Evolutionary conservation across 2,888 invertebrate genomes (phyloP), one percentile per base, ranked within the genome.

Genomic region (Pandemis heparana): DNA sequence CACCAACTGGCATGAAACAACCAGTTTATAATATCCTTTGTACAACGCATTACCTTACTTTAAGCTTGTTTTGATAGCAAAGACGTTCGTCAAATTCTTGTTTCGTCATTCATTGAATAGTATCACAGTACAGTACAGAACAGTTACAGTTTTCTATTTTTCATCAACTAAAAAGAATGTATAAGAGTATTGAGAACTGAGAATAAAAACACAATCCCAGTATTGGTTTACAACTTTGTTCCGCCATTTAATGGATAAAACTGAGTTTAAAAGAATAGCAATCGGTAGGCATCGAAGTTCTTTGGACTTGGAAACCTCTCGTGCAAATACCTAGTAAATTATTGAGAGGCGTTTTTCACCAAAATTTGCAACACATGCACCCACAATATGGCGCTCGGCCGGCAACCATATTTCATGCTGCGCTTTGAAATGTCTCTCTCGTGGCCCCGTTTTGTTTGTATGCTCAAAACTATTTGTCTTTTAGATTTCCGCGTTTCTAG

Each of bases 381-480:
- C 38, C 65, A 46, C 65, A 56, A 51, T 61, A 64, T 61, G 48
- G 64, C 43, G 68, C 18, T 38, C 66, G 56, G 62, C 39, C 51
- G 16, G 66, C 56, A 39, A 62, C 43, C 71, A 75, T 76, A 72
- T 75, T 72, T 76, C 75, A 75, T 68, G 62, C 70, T 64, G 75
- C 64, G 75, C 75, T 73, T 76, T 76, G 51, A 70, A 68, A 72
- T 70, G 70, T 75, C 67, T 66, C 62, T 64, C 67, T 65, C 72
- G 67, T 39, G 75, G 61, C 56, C 60, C 59, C 46, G 71, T 61
- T 48, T 68, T 70, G 70, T 70, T 70, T 74, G 69, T 56, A 18
- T 69, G 60, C 65, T 72, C 43, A 16, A 53, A 74, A 66, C 62
- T 66, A 74, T 59, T 74, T 74, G 66, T 63, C 61, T 74, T 10